Percentiles rank a stretch among this genome's conserved stretches.
Evolutionary conservation across 2,888 invertebrate genomes (phyloP).

Genomic region (Synergus laeviventris): DNA sequence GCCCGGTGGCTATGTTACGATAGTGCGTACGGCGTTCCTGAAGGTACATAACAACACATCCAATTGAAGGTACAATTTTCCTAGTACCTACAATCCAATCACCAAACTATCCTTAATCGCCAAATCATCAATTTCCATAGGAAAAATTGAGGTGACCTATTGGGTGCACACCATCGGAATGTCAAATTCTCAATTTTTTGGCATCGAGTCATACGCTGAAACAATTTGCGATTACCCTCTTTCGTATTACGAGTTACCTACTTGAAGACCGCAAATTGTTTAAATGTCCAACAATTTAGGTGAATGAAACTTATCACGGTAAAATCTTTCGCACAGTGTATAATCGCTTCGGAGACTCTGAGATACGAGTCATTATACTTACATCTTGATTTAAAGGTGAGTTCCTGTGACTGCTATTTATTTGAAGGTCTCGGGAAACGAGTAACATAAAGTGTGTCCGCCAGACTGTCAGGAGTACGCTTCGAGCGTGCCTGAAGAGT

Average conservation of each 20-base stretch:
- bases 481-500: conserved; percentile 26
- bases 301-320: conserved; percentile 20
- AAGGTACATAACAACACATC: conserved; percentile 55
- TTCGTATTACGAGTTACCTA: not conserved
- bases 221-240: not conserved
- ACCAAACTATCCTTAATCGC: not conserved
- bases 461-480: conserved; percentile 37
- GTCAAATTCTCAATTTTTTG: not conserved
- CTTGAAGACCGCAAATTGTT: not conserved
- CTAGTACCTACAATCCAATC: conserved; percentile 17
- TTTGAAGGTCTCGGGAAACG: conserved; percentile 40
- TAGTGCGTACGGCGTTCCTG: conserved; percentile 56
- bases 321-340: conserved; percentile 35
- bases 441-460: conserved; percentile 37
- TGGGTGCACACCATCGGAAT: not conserved
- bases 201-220: not conserved
- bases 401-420: conserved; percentile 33
- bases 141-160: too few relatives aligned
- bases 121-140: conserved; percentile 26
- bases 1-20: conserved; percentile 52
- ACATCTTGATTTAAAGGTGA: conserved; percentile 40
- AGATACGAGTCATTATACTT: conserved; percentile 37
- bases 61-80: conserved; percentile 47
- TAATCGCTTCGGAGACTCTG: conserved; percentile 29
- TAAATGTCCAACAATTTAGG: conserved; percentile 29